Evolutionary conservation across 2,888 invertebrate species (phyloP), one percentile per base, ranked within the genome.

Genomic region (Teinopalpus imperialis): DNA sequence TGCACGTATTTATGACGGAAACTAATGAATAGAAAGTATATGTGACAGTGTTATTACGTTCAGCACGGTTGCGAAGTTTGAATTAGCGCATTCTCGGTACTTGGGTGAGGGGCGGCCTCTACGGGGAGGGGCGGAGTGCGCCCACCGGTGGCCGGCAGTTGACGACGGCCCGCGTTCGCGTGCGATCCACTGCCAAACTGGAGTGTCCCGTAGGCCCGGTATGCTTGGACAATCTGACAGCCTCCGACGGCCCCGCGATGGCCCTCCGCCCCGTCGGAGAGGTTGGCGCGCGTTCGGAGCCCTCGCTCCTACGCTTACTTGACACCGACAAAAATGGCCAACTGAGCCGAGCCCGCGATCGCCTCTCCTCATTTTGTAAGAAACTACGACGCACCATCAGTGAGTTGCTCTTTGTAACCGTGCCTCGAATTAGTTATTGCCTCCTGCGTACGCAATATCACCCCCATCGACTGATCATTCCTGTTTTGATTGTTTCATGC

Each of bases 171-270:
- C 87, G 86, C 81, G 82, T 73, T 73, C 79, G 85, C 74, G 86
- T 69, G 81, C 81, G 79, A 73, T 77, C 66, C 79, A 70, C 70
- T 74, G 56, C 60, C 76, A 87, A 83, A 61, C 88, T 87, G 88
- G 88, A 87, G 79, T 79, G 76, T 65, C 81, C 88, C 74, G 75
- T 75, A 68, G 86, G 78, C 69, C 86, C 87, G 74, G 73, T 82
- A 85, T 87, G 89, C 67, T 74, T 90, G 82, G 90, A 88, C 76
- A 87, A 76, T 67, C 75, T 87, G 66, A 81, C 77, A 65, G 81
- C 77, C 59, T 74, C 86, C 74, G 83, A 81, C 48, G 76, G 77
- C 48, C 64, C 72, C 48, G 61, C 74, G 57, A 65, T 69, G 66
- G 74, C 70, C 50, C 64, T 79, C 42, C 85, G 81, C 56, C 80